phyloP scores from a whole-genome alignment of 2,888 invertebrate species.

The Microctonus hyperodae region DNA sequence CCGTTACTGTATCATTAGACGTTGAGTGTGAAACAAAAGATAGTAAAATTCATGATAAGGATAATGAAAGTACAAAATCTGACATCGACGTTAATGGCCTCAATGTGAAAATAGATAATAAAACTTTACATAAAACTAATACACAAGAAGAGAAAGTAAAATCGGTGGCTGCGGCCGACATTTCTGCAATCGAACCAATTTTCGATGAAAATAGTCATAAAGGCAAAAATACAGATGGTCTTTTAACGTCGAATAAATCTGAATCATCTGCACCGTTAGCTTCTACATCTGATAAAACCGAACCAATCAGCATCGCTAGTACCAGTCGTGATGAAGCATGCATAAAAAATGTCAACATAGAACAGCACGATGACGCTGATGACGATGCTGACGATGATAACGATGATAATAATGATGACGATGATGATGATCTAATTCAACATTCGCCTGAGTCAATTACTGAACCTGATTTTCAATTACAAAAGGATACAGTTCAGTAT shows the following conservation, averaged over 20 bases:
- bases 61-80: conserved; percentile 12
- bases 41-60: conserved; percentile 20
- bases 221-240: neutral
- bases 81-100: conserved; percentile 12
- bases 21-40: conserved; percentile 30
- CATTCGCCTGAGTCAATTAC: conserved; percentile 50
- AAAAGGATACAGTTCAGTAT: conserved; percentile 24
- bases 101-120: neutral
- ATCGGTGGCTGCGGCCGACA: conserved; percentile 4
- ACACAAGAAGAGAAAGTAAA: conserved; percentile 25
- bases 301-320: neutral
- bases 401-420: conserved; percentile 62
- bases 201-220: conserved; percentile 18
- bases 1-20: conserved; percentile 16
- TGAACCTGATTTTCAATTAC: conserved; percentile 51
- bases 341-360: no score
- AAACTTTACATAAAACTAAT: conserved; percentile 5
- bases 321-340: conserved; percentile 21
- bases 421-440: conserved; percentile 54
- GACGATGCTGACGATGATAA: conserved; percentile 53
- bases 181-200: conserved; percentile 34
- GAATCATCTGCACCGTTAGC: conserved; percentile 16
- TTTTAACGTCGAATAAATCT: conserved; percentile 31
- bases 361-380: conserved; percentile 62
- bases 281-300: neutral